phyloP scores from a whole-genome alignment of 2,113 vertebrate genomes.

The Panthera tigris region DNA sequence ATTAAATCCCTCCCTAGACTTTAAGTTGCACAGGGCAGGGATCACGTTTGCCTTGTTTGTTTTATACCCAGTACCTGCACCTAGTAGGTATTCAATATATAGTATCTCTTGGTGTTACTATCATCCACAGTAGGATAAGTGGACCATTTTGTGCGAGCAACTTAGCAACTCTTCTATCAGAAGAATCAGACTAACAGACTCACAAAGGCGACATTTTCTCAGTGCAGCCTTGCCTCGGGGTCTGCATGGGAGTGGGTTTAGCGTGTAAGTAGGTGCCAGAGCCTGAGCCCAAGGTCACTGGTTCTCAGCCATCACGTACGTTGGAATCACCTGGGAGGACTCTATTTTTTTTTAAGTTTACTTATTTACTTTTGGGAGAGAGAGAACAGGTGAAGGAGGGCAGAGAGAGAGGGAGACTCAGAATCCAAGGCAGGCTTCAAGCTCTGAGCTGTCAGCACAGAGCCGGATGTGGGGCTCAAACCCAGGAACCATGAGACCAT shows the following conservation, averaged over 20 bases:
- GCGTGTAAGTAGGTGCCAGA: background rate
- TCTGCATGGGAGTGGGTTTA: background rate
- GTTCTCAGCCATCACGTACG: background rate
- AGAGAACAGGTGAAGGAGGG: no score
- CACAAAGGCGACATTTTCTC: background rate
- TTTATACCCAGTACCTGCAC: background rate
- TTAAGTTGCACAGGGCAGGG: background rate
- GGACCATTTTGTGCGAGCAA: background rate
- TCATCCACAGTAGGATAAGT: background rate
- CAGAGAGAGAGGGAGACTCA: no score
- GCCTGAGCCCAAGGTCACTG: background rate
- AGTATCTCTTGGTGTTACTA: background rate
- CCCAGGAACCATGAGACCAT: no score
- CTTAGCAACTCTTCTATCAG: background rate
- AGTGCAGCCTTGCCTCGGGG: background rate
- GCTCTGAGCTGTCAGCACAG: no score
- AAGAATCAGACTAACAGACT: background rate
- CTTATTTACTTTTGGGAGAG: no score
- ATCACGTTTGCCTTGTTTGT: background rate
- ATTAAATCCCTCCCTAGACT: background rate
- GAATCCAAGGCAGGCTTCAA: no score
- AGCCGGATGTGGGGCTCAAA: no score
- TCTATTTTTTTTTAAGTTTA: background rate
- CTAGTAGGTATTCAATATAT: background rate
- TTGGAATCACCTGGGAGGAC: background rate